A percentile compares a stretch with the other conserved stretches of the same genome.
Evolutionary conservation across 2,113 vertebrate species (phyloP).

Genomic region (Forbesichthys papilliferus): DNA sequence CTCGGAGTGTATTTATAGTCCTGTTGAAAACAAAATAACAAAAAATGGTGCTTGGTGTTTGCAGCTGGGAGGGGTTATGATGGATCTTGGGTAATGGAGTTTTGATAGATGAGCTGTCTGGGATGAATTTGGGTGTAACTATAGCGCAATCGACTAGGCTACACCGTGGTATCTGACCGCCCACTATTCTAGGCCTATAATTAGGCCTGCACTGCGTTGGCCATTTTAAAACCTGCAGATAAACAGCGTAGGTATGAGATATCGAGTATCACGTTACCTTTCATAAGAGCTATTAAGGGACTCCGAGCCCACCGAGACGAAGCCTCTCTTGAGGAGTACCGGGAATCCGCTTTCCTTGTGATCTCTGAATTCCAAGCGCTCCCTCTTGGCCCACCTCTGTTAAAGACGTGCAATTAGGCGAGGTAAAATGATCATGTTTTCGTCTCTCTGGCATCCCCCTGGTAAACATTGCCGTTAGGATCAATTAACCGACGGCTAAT

Average conservation of each 20-base stretch:
- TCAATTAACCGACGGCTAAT: slow-evolving; percentile 78
- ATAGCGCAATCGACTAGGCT: slow-evolving; percentile 18
- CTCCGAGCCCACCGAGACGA: slow-evolving; percentile 35
- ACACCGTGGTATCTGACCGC: slow-evolving; percentile 43
- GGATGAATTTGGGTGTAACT: slow-evolving; percentile 24
- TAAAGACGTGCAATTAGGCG: slow-evolving; percentile 69
- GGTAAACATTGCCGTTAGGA: slow-evolving; percentile 78
- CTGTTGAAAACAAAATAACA: slow-evolving; percentile 46
- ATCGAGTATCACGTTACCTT: slow-evolving; percentile 60
- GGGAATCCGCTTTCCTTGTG: slow-evolving; percentile 47
- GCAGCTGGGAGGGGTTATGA: slow-evolving; percentile 54
- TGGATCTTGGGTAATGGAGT: slow-evolving; percentile 73
- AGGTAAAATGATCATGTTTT: slow-evolving; percentile 74
- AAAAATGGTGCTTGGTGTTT: slow-evolving; percentile 16
- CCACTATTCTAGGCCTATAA: slow-evolving; percentile 25
- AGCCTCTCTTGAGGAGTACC: slow-evolving; percentile 2
- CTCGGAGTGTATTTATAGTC: slow-evolving; percentile 55
- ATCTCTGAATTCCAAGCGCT: slow-evolving; percentile 59
- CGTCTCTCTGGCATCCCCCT: slow-evolving; percentile 63
- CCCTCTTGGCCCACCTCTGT: slow-evolving; percentile 46
- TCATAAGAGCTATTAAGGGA: slow-evolving; percentile 48
- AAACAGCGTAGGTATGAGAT: slow-evolving; percentile 48
- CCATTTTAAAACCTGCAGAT: slow-evolving; percentile 24
- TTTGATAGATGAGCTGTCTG: slow-evolving; percentile 68
- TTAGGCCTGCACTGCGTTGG: too few species aligned